Conservation (phyloP, 2,888 invertebrate species). For the Odontocerum albicorne region DNA sequence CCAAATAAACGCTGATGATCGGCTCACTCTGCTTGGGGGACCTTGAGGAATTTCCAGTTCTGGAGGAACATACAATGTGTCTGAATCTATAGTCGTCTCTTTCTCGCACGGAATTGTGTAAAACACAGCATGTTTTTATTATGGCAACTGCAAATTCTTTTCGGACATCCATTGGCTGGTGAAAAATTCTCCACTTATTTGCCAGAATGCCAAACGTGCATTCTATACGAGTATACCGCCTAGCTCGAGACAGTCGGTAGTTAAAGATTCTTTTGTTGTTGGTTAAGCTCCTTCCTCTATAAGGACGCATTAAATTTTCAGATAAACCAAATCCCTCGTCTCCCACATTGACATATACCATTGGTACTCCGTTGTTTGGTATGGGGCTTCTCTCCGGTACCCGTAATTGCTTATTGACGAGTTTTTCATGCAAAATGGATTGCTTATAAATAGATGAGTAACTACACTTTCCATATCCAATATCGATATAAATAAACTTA, state of each 20-base stretch:
- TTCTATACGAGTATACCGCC: conserved; percentile 26
- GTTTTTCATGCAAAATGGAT: conserved; percentile 28
- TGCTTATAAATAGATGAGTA: conserved; percentile 35
- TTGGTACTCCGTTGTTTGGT: conserved; percentile 11
- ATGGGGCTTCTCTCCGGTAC: conserved; percentile 33
- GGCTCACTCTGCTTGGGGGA: conserved; percentile 33
- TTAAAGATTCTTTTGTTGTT: conserved; percentile 17
- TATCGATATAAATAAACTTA: conserved; percentile 38
- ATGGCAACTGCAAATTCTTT: conserved; percentile 8
- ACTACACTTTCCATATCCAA: conserved; percentile 38
- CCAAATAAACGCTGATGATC: conserved; percentile 33
- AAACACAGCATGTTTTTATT: conserved; percentile 9
- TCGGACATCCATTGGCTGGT: conserved; percentile 23
- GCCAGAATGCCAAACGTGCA: conserved; percentile 36
- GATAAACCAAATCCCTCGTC: conserved; percentile 17
- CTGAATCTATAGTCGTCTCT: conserved; percentile 21
- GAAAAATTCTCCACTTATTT: conserved; percentile 35
- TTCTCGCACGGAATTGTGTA: conserved; percentile 20
- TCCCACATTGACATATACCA: conserved; percentile 8
- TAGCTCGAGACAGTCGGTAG: conserved; percentile 12
- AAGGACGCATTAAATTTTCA: conserved; percentile 13
- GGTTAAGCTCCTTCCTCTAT: conserved; percentile 2
- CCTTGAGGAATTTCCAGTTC: conserved; percentile 34
- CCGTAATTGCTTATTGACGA: conserved; percentile 23
- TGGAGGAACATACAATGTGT: conserved; percentile 20